Evolutionary conservation across 2,113 vertebrate species (phyloP), one percentile per base, ranked within the genome.

Genomic region (Dasyurus viverrinus): DNA sequence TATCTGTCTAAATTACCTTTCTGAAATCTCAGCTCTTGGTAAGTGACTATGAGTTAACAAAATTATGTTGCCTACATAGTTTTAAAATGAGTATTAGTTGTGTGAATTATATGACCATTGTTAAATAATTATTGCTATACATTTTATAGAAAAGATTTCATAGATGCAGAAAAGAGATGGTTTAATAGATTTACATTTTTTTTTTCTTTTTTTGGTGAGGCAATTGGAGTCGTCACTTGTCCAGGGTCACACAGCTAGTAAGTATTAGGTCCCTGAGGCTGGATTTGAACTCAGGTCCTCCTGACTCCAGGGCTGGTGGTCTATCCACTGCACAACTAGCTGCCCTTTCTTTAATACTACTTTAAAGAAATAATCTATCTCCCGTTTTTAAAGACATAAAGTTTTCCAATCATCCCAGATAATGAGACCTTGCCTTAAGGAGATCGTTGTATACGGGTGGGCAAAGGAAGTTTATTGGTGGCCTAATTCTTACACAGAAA

Each of bases 121-220:
- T 84, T 42, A 84, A 84, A 36, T 76, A 94, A 16, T 95, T 95
- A 93, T 1, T 27, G 19, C 94, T 95, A 30, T 95, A 53, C 92
- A 27, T 57, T 95, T 93, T 91, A 91, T 89, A 60, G 84, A 92
- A 25, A 26, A 90, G 42, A 92, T 94, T 96, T 93, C n/a, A 96
- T 23, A 96, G 93, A 91, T 93, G 9, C 92, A 90, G 76, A 54
- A 53, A 93, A 93, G 90, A 68, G 90, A 95, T 96, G 96, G 55
- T 22, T 90, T 25, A 92, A 42, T 42, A 42, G 42, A 52, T 52
- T 11, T 52, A 10, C 50, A 10, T 52, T 52, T 52, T 48, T 48
- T 48, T 48, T 48, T 48, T 48, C 5, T 48, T 48, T 48, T 48
- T 48, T 48, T 48, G 4, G 48, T 48, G 48, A 48, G 48, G 7